Evolutionary conservation across 2,113 vertebrate genomes (phyloP), one percentile per base, ranked within the genome.

Genomic region (Peromyscus polionotus): DNA sequence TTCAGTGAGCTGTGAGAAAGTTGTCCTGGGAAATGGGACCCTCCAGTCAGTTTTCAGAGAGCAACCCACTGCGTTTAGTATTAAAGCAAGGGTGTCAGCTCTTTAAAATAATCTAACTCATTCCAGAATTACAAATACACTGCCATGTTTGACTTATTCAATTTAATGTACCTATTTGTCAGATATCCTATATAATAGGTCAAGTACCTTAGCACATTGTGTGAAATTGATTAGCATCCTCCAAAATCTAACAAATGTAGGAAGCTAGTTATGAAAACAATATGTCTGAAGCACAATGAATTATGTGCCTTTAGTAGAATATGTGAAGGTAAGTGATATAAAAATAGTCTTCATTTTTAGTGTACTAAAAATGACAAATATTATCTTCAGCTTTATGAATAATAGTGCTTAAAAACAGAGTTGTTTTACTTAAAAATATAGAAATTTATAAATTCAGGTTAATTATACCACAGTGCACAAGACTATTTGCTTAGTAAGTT

Each of bases 111-210:
- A 95, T 90, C 51, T 86, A 12, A 57, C 14, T 86, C 59, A 70
- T 70, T 77, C 26, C 13, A 93, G 67, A 96, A 93, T 57, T 91
- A 75, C 88, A 94, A 94, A 84, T 84, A 93, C 90, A 54, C 48
- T 81, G 77, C 26, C 65, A 86, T 84, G 48, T 93, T 65, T 80
- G 65, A 94, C 80, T 81, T 85, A 94, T 76, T 94, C 51, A 91
- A 9, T 33, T 91, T 91, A 86, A 91, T 81, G 72, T 51, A 76
- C 42, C 65, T 76, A 86, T 93, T 91, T 86, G 16, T 94, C 96
- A 96, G 91, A 91, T 63, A 3, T 91, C 59, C 4, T 36, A 3
- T n/a, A 0, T 80, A 93, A 42, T 70, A 95, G 90, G 77, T 91
- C 73, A 86, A 65, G 48, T 81, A 26, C 42, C 83, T 95, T 2